These are phyloP conservation scores for Solea solea DNA, from an alignment of 2,113 vertebrate species.

Conservation along the genomic window DNA sequence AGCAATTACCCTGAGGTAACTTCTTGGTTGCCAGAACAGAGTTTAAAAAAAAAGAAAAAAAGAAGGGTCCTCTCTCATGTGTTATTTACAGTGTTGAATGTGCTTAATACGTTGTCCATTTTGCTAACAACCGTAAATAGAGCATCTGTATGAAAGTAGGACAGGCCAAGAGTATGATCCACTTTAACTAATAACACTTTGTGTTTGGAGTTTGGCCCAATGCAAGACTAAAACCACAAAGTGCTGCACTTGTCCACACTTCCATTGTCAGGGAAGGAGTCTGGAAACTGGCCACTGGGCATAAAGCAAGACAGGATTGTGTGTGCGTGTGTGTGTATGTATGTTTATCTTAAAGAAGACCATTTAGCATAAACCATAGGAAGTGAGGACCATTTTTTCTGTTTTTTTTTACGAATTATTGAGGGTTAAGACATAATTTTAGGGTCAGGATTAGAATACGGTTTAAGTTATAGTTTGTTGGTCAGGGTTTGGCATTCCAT, in stretches of 20 bases:
- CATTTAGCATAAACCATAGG: no score
- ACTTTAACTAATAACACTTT: slow-evolving; percentile 71
- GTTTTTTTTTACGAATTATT: no score
- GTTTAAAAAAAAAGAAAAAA: neutral
- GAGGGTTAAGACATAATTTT: no score
- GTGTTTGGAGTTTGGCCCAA: slow-evolving; percentile 65
- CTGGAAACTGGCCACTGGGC: slow-evolving; percentile 45
- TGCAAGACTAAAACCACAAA: slow-evolving; percentile 33
- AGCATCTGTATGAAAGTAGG: slow-evolving; percentile 17
- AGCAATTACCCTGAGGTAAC: neutral
- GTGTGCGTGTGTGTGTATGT: slow-evolving; percentile 10
- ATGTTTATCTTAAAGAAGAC: neutral
- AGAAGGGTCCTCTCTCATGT: neutral
- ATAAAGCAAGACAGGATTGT: slow-evolving; percentile 4
- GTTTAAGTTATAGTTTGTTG: no score
- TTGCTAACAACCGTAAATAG: slow-evolving; percentile 21
- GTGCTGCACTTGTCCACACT: slow-evolving; percentile 34
- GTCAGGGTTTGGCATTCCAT: no score
- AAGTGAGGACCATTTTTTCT: no score
- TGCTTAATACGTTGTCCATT: slow-evolving; percentile 15
- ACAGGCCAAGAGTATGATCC: slow-evolving; percentile 40
- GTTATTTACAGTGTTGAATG: slow-evolving; percentile 11
- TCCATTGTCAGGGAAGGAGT: slow-evolving; percentile 31
- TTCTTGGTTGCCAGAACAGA: neutral
- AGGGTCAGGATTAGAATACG: no score